These are phyloP conservation scores for Hecatera dysodea DNA, from an alignment of 2,888 invertebrate species.

Conservation along the genomic window DNA sequence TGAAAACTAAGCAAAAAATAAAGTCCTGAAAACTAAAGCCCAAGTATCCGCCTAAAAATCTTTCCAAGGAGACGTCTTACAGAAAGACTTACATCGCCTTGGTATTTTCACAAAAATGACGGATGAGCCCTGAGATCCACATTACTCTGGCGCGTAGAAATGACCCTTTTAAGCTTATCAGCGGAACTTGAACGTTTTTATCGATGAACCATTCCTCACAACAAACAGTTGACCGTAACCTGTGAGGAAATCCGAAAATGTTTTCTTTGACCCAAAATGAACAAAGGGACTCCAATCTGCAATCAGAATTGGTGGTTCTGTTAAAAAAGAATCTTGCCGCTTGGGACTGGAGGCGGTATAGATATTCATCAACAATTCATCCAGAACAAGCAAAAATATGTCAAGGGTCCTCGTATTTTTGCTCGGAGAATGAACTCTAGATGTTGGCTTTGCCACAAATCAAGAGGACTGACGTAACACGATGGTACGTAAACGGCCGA, in stretches of 20 bases:
- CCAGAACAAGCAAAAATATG: slow-evolving; percentile 69
- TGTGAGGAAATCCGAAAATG: slow-evolving; percentile 54
- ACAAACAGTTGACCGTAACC: slow-evolving; percentile 61
- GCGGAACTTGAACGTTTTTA: slow-evolving; percentile 49
- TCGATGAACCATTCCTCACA: slow-evolving; percentile 61
- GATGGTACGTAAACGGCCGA: slow-evolving; percentile 71
- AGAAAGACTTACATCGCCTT: slow-evolving; percentile 9
- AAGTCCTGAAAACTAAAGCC: not conserved
- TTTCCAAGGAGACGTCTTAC: slow-evolving; percentile 1
- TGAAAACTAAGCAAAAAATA: slow-evolving; percentile 1
- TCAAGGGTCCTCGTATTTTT: slow-evolving; percentile 73
- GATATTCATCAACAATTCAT: slow-evolving; percentile 68
- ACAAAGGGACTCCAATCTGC: slow-evolving; percentile 66
- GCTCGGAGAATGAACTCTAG: slow-evolving; percentile 71
- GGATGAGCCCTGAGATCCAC: slow-evolving; percentile 36
- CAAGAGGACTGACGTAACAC: slow-evolving; percentile 74
- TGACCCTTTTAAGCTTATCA: slow-evolving; percentile 62
- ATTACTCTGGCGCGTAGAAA: slow-evolving; percentile 45
- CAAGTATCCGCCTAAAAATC: slow-evolving; percentile 17
- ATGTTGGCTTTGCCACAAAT: slow-evolving; percentile 80
- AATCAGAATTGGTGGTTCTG: slow-evolving; percentile 66
- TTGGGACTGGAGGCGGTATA: slow-evolving; percentile 49
- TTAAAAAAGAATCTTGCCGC: slow-evolving; percentile 52
- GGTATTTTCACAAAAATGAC: slow-evolving; percentile 51
- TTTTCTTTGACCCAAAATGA: slow-evolving; percentile 64